Conservation (phyloP, 2,797 vertebrate genomes). For the Saxicola maurus region DNA sequence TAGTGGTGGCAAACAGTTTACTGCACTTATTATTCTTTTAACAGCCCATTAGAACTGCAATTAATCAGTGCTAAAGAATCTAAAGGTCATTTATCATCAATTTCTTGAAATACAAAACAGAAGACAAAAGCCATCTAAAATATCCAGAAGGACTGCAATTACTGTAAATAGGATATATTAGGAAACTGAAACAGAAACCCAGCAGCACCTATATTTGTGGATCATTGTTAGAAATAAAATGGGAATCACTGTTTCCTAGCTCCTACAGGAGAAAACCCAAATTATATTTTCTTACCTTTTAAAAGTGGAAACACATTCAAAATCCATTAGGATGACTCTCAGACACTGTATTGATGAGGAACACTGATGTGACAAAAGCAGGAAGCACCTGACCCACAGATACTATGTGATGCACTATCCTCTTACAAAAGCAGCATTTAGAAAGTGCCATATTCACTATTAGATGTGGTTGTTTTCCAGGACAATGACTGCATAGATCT, state of each 20-base stretch:
- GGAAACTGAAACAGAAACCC: not conserved
- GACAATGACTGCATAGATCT: not conserved
- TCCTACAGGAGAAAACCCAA: not conserved
- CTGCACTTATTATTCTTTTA: slow-evolving; percentile 53
- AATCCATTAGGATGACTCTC: not conserved
- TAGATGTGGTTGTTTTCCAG: not conserved
- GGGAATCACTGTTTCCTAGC: not conserved
- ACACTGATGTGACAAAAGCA: not conserved
- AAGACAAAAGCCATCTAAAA: not conserved
- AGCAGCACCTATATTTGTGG: not conserved
- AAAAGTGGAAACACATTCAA: not conserved
- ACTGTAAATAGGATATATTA: not conserved
- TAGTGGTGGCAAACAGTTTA: slow-evolving; percentile 58
- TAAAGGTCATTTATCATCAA: slow-evolving; percentile 36
- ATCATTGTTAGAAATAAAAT: not conserved
- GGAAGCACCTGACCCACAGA: not conserved
- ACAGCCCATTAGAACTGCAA: slow-evolving; percentile 53
- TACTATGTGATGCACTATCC: not conserved
- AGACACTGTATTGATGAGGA: not conserved
- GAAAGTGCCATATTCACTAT: not conserved
- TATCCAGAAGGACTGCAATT: not conserved
- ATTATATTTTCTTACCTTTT: not conserved
- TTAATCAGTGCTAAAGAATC: slow-evolving; percentile 13
- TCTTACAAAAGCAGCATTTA: not conserved
- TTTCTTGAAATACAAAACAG: slow-evolving; percentile 24